These are phyloP conservation scores for Stichopus chloronotus DNA, from an alignment of 35 echinoderm and acorn worm genomes.

Conservation along the genomic window DNA sequence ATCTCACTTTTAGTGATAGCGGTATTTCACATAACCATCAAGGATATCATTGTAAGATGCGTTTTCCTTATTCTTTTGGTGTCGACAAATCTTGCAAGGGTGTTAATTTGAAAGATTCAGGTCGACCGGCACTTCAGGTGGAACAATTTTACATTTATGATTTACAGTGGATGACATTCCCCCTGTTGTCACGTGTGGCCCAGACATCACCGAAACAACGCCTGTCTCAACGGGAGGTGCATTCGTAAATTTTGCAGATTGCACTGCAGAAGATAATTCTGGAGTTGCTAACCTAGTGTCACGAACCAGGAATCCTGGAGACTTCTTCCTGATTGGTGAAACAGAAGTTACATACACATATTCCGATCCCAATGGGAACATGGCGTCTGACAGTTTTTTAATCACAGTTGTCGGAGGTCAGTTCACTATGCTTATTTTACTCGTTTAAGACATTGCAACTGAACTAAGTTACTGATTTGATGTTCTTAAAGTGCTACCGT, in stretches of 20 bases:
- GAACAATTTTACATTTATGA: neutral
- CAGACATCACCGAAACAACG: neutral
- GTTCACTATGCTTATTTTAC: too few species aligned
- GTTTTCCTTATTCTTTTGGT: too few species aligned
- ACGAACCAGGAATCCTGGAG: constrained; percentile 34
- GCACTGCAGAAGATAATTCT: constrained; percentile 48
- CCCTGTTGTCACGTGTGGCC: constrained; percentile 28
- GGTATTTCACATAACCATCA: too few species aligned
- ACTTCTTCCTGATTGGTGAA: constrained; percentile 29
- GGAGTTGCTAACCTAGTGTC: constrained; percentile 10
- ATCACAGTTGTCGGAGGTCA: neutral
- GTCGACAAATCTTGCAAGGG: too few species aligned
- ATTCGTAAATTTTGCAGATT: constrained; percentile 12
- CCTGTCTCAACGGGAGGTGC: neutral
- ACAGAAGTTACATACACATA: constrained; percentile 60
- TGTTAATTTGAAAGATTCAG: too few species aligned
- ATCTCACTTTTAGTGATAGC: too few species aligned
- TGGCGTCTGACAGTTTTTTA: constrained; percentile 19
- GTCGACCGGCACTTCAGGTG: neutral
- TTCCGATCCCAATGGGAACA: constrained; percentile 61
- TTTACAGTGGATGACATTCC: constrained; percentile 50
- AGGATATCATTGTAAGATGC: too few species aligned
- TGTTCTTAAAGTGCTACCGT: neutral
- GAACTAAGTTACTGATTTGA: too few species aligned
- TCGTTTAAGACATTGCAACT: too few species aligned